A percentile compares a stretch with the other conserved stretches of the same genome.
phyloP scores from a whole-genome alignment of 2,888 invertebrate species.

The Nasonia oneida region DNA sequence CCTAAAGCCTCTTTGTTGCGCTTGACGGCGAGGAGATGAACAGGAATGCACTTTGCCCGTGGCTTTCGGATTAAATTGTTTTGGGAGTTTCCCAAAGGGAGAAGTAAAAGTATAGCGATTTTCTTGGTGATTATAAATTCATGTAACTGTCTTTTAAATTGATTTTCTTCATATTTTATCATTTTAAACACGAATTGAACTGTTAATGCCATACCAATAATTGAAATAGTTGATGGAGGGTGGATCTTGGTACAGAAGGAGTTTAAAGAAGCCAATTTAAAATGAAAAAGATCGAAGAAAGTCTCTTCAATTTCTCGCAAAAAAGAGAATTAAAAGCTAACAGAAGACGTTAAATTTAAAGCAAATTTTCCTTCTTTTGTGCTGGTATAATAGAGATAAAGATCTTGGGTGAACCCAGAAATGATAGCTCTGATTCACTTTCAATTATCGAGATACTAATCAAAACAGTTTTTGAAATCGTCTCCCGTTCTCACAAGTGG shows the following conservation, averaged over 20 bases:
- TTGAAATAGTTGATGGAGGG: neutral
- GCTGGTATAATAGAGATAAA: constrained; percentile 34
- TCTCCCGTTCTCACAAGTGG: constrained; percentile 4
- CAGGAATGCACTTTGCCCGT: constrained; percentile 4
- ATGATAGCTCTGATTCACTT: constrained; percentile 51
- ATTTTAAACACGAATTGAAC: neutral
- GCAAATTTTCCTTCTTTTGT: constrained; percentile 26
- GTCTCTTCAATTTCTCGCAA: neutral
- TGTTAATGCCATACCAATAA: neutral
- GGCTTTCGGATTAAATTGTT: constrained; percentile 9
- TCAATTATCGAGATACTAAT: constrained; percentile 54
- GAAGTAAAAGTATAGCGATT: too few relatives aligned
- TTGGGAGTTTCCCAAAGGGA: neutral
- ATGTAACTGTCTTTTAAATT: too few relatives aligned
- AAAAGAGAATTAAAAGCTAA: constrained; percentile 25
- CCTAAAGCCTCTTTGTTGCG: neutral
- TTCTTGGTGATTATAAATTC: too few relatives aligned
- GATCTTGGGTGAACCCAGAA: neutral
- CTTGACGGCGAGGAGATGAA: neutral
- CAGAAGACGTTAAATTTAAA: constrained; percentile 40
- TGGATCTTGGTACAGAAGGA: neutral
- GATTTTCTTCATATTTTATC: too few relatives aligned
- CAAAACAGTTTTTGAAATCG: constrained; percentile 54
- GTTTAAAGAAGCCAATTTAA: neutral
- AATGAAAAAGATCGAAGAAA: constrained; percentile 16